Base-by-base conservation (phyloP, 1,140 invertebrate genomes). In the Pogonognathellus flavescens region DNA sequence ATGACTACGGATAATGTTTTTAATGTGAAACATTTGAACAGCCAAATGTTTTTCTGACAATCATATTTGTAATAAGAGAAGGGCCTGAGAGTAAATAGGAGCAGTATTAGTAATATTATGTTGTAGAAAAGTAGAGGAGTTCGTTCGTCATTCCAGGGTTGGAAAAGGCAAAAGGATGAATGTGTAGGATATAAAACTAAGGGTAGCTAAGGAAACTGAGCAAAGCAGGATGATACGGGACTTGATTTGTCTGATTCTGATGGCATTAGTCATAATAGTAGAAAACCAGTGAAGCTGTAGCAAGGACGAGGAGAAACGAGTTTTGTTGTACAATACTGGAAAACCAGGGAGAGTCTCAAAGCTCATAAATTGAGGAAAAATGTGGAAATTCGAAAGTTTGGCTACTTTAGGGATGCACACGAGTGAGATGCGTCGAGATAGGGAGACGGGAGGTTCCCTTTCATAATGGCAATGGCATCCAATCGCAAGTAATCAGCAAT, bases 301-400 rank as follows among this genome's bases (percentile, higher is more conserved):
- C 70, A 76, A 76, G 70, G 70, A 76, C 70, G 70, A 76, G 31
- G 70, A 76, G 31, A 16, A 41, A 18, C 66, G 1, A 41, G 31
- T 6, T 41, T 41, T 13, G 31, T 31, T 70, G 25, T 70, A 22
- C 1, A 70, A 14, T 14, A 70, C 31, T 70, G 60, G 66, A 70
- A 31, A 70, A 31, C 70, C 70, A 76, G 70, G 70, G 70, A 76
- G 70, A 76, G 70, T 50, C 11, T 76, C 70, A 16, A 16, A 20
- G 70, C 70, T 76, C 76, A 85, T 85, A 85, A 85, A 85, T 81
- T 85, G 76, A 66, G 59, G 84, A 80, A 62, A 85, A 85, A 80
- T 85, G 76, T 85, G 80, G 76, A 85, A 85, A 85, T 85, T 85
- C 76, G 84, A 85, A 85, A 85, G 84, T 85, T 82, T 80, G 83